Conservation (phyloP, 2,797 vertebrate species). For the Myoxocephalus aenaeus region DNA sequence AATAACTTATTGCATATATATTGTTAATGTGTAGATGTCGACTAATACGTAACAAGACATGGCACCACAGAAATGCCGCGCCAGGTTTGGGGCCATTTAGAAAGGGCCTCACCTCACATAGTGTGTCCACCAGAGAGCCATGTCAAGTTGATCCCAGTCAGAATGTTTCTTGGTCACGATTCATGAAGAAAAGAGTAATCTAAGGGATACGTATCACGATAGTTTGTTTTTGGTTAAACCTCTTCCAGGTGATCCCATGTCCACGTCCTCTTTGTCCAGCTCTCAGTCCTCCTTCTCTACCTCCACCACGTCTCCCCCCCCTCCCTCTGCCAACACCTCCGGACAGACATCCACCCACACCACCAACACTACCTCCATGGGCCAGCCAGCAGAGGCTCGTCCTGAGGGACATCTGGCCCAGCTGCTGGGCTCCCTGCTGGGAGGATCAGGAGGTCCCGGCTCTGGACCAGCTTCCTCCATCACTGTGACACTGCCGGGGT, state of each 20-base stretch:
- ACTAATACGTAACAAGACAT: background rate
- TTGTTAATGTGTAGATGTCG: background rate
- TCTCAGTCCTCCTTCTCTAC: slow-evolving; percentile 80
- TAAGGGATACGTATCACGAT: background rate
- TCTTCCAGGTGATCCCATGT: slow-evolving; percentile 59
- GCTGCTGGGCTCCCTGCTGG: slow-evolving; percentile 85
- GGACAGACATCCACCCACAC: slow-evolving; percentile 79
- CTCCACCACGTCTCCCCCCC: slow-evolving; percentile 61
- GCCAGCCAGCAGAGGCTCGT: slow-evolving; percentile 64
- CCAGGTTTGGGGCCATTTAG: background rate
- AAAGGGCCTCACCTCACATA: background rate
- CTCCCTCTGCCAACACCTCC: slow-evolving; percentile 77
- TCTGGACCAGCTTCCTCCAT: slow-evolving; percentile 82
- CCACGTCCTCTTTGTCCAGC: slow-evolving; percentile 66
- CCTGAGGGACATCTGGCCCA: slow-evolving; percentile 81
- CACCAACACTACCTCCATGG: slow-evolving; percentile 75
- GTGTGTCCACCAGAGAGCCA: background rate
- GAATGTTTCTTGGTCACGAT: background rate
- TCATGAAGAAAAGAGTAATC: background rate
- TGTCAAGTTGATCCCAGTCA: background rate
- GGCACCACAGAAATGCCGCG: background rate
- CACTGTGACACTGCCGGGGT: slow-evolving; percentile 87
- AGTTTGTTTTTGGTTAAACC: background rate
- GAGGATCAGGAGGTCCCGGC: slow-evolving; percentile 68
- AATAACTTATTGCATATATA: background rate